phyloP scores from a whole-genome alignment of 2,113 vertebrate genomes.

The Tyrannus savana region DNA sequence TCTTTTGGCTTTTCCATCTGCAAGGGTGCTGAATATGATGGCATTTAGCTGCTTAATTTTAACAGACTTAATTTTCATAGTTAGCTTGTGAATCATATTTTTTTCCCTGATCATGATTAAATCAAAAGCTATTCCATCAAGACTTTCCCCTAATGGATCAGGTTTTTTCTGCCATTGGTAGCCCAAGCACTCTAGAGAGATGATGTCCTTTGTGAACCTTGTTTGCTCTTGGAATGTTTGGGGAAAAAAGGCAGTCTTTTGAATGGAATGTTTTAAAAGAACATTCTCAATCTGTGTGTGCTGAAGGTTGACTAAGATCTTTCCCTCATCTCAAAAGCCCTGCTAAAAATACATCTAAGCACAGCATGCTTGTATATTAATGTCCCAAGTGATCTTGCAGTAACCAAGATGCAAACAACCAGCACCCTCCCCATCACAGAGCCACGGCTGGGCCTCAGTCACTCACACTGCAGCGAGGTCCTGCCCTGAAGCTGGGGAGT shows the following conservation, averaged over 20 bases:
- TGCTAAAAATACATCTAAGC: not conserved
- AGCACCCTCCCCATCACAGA: not conserved
- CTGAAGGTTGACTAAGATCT: not conserved
- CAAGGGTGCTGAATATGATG: not conserved
- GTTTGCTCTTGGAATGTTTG: not conserved
- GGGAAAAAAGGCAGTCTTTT: not conserved
- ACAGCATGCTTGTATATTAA: not conserved
- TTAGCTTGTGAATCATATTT: not conserved
- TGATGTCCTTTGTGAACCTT: not conserved
- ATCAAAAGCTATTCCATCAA: not conserved
- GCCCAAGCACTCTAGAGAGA: not conserved
- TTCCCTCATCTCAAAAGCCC: not conserved
- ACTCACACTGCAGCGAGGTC: not conserved
- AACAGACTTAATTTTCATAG: not conserved
- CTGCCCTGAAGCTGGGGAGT: not conserved
- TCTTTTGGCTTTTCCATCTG: not conserved
- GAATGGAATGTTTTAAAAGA: not conserved
- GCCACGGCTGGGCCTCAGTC: not conserved
- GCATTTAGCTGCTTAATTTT: not conserved
- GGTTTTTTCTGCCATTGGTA: not conserved
- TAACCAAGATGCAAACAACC: not conserved
- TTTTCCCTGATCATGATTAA: not conserved
- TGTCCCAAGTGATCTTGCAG: no score
- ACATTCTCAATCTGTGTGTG: not conserved
- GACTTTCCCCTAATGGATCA: not conserved